A percentile compares a stretch with the other conserved stretches of the same genome.
Evolutionary conservation across 2,797 vertebrate genomes (phyloP).

Genomic region (Falco berigora): DNA sequence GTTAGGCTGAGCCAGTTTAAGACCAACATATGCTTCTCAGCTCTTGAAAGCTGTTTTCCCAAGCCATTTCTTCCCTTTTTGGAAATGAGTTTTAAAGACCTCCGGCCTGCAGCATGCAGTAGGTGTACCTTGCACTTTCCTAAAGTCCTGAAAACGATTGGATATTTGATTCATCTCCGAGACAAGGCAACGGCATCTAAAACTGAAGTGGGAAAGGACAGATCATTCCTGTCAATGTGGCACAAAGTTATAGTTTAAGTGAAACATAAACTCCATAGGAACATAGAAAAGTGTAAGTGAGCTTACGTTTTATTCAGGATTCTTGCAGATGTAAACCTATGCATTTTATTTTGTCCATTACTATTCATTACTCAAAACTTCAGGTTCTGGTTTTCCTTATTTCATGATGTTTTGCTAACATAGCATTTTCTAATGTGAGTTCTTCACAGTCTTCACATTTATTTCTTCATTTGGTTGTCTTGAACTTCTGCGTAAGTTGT

Average conservation of each 20-base stretch:
- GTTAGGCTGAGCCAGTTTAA: neutral
- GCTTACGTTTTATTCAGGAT: neutral
- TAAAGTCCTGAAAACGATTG: neutral
- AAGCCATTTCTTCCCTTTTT: neutral
- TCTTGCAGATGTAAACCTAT: neutral
- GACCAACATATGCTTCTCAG: neutral
- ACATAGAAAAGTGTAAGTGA: neutral
- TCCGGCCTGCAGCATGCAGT: neutral
- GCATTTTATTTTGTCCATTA: neutral
- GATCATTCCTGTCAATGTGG: neutral
- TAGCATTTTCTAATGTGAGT: neutral
- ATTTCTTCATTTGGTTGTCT: neutral
- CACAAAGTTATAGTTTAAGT: neutral
- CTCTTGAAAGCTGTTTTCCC: neutral
- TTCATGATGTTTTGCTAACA: neutral
- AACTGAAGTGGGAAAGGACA: neutral
- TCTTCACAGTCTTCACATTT: neutral
- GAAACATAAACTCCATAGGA: neutral
- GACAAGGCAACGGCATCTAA: neutral
- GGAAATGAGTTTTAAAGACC: neutral
- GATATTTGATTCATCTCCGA: neutral
- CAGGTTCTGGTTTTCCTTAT: neutral
- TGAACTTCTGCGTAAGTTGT: neutral
- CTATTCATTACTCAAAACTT: neutral
- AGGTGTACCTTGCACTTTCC: neutral